These are phyloP conservation scores for Ceriagrion tenellum DNA, from an alignment of 2,888 invertebrate species.

Conservation along the genomic window DNA sequence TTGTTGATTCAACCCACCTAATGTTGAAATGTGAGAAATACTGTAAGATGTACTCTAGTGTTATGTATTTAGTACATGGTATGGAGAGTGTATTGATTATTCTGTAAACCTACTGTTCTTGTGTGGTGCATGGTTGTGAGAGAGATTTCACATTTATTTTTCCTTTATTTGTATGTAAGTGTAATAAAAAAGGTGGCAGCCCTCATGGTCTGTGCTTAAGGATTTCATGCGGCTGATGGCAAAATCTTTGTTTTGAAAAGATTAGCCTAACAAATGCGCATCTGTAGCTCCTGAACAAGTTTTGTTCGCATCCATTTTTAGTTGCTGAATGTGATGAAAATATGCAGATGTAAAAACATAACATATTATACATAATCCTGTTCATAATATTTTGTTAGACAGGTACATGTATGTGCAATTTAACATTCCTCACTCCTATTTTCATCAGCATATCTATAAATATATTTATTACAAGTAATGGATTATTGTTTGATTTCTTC, in stretches of 20 bases:
- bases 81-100: neutral
- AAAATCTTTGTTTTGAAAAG: neutral
- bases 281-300: neutral
- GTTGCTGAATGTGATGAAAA: neutral
- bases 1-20: neutral
- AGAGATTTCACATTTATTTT: neutral
- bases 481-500: neutral
- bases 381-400: neutral
- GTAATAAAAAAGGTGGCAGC: neutral
- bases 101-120: neutral
- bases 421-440: neutral
- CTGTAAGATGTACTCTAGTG: neutral
- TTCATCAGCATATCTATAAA: neutral
- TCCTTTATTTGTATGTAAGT: neutral
- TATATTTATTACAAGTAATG: neutral
- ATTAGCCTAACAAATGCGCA: neutral
- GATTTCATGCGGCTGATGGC: neutral
- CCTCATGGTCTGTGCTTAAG: neutral
- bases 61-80: neutral
- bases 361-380: neutral
- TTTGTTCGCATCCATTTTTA: neutral
- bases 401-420: neutral
- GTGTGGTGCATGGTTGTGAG: neutral
- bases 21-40: neutral
- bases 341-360: neutral